phyloP scores from a whole-genome alignment of 1,140 invertebrate species.

The Drosophila pseudoananassae region DNA sequence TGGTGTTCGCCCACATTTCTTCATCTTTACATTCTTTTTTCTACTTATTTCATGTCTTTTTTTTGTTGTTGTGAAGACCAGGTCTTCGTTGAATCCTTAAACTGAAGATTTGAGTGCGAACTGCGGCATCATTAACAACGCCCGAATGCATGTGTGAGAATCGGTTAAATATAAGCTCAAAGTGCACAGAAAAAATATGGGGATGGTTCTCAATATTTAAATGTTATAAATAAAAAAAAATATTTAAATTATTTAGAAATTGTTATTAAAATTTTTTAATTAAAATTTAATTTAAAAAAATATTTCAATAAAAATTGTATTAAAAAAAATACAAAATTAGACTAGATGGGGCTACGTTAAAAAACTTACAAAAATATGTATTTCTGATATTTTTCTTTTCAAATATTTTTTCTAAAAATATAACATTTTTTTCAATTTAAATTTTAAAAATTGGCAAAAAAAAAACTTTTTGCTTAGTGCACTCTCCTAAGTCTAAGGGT shows the following conservation, averaged over 20 bases:
- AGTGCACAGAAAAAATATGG: slow-evolving; percentile 5
- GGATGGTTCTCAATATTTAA: too few relatives aligned
- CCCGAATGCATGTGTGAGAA: slow-evolving; percentile 25
- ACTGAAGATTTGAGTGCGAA: slow-evolving; percentile 45
- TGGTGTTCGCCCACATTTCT: background rate
- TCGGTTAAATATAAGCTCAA: slow-evolving; percentile 8
- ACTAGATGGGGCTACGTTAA: too few relatives aligned
- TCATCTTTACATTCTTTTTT: background rate
- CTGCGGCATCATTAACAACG: slow-evolving; percentile 54
- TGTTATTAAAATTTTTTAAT: too few relatives aligned
- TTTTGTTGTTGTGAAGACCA: background rate
- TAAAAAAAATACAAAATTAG: too few relatives aligned
- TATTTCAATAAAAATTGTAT: background rate
- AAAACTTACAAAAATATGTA: too few relatives aligned
- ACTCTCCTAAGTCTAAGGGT: slow-evolving; percentile 8
- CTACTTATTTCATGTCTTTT: slow-evolving; percentile 4
- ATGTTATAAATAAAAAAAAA: background rate
- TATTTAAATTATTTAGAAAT: too few relatives aligned
- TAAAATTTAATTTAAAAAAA: too few relatives aligned
- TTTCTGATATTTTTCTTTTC: too few relatives aligned
- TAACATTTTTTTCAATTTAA: background rate
- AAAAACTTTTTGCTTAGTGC: slow-evolving; percentile 11
- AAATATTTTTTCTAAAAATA: too few relatives aligned
- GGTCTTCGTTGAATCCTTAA: slow-evolving; percentile 30
- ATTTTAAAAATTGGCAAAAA: background rate